Evolutionary conservation across 1,140 invertebrate species (phyloP), one percentile per base, ranked within the genome.

Genomic region (Diprion similis): DNA sequence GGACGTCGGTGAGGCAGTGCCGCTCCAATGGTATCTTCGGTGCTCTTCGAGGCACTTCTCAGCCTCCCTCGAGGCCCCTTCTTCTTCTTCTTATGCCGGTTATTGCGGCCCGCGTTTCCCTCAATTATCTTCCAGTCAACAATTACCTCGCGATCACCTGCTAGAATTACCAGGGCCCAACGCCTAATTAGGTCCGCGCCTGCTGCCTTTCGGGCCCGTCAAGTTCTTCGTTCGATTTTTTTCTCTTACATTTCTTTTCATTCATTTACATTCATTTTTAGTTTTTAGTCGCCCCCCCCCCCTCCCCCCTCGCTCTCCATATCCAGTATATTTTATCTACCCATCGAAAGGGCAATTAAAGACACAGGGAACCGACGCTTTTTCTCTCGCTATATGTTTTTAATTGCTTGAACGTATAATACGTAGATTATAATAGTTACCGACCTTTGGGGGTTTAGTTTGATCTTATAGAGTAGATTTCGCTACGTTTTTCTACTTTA

Each of bases 41-140:
- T 4, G 51, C 51, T 15, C 51, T 17, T 17, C 24, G 24, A 37
- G 51, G 51, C 51, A 15, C 24, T 37, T 37, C 24, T 37, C 24
- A 37, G 24, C 51, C 51, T 17, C 11, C 11, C 51, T 59, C 51
- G 51, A n/a, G 51, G 51, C 51, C n/a, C 51, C 51, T 15, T 13
- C 51, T 59, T 59, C 51, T 9, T 8, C 51, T 15, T 13, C 51
- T 59, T 59, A 37, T 37, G 51, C 51, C n/a, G 51, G 24, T 37
- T 37, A 37, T 37, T 17, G 51, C 51, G 51, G 51, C 51, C n/a
- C 51, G 51, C 51, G 51, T 59, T 59, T 59, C 51, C 51, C 51
- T 59, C 51, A 59, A 59, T 59, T 59, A 59, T 59, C 51, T 59
- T 59, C 51, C 51, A 59, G 11, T 59, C 51, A 59, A 59, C 51